Percentiles rank a stretch among this genome's conserved stretches.
Evolutionary conservation across 2,888 invertebrate species (phyloP).

Genomic region (Platypus cylindrus): DNA sequence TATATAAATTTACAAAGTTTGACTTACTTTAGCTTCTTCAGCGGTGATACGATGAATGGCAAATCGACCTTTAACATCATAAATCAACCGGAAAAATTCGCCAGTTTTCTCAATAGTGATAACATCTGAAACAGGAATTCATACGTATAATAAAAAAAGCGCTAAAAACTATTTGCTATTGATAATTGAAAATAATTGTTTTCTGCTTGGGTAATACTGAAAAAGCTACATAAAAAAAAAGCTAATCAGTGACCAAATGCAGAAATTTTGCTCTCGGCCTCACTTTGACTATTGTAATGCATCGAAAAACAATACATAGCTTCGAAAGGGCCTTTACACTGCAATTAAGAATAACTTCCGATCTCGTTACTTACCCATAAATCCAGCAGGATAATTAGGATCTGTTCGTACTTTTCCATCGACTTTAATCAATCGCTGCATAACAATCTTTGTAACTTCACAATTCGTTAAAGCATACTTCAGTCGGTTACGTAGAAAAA

Average conservation of each 20-base stretch:
- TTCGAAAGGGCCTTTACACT: slow-evolving; percentile 35
- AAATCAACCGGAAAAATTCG: slow-evolving; percentile 94
- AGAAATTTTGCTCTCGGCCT: slow-evolving; percentile 34
- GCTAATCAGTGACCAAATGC: slow-evolving; percentile 37
- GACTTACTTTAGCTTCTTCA: slow-evolving; percentile 87
- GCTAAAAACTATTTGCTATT: not conserved
- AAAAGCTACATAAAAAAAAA: slow-evolving; percentile 19
- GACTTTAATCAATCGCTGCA: slow-evolving; percentile 95
- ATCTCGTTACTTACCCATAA: slow-evolving; percentile 89
- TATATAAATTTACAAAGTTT: slow-evolving; percentile 2
- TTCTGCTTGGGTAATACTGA: slow-evolving; percentile 42
- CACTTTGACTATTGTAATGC: slow-evolving; percentile 33
- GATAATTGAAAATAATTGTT: slow-evolving; percentile 23
- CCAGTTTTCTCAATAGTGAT: slow-evolving; percentile 96
- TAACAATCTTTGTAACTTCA: slow-evolving; percentile 96
- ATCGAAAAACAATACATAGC: slow-evolving; percentile 24
- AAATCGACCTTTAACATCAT: slow-evolving; percentile 97
- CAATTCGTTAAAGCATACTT: slow-evolving; percentile 96
- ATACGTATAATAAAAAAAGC: not conserved
- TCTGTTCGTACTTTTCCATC: slow-evolving; percentile 98
- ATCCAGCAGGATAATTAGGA: slow-evolving; percentile 93
- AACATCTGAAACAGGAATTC: slow-evolving; percentile 68
- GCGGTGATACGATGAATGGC: slow-evolving; percentile 93
- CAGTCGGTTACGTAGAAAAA: slow-evolving; percentile 92
- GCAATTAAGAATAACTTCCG: not conserved